Base-by-base conservation (phyloP, 2,888 invertebrate genomes). In the Hyles lineata region DNA sequence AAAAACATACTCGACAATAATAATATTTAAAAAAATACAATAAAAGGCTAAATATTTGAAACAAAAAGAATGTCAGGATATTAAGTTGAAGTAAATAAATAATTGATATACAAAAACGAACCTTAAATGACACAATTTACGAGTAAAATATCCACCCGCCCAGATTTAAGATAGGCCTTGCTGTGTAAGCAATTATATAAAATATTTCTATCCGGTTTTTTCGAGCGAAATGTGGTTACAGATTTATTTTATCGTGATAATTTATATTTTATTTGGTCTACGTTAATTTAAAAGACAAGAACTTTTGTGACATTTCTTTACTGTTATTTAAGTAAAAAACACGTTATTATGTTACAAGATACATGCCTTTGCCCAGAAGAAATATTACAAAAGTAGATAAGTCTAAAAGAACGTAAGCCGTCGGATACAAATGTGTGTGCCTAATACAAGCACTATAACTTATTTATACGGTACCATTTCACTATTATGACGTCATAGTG, bases 391-490 rank as follows among this genome's bases (percentile, higher is more conserved):
- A 35, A n/a, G 59, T 60, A 59, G 32, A 60, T 23, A 60, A 15
- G 15, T 25, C 59, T 60, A 23, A 43, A 70, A 29, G 17, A 60
- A 59, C 60, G 70, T 60, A 23, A 21, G 58, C 11, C 55, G 58
- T 55, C 32, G 69, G 58, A 72, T 69, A 23, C 69, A 69, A 72
- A 72, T 32, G 35, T 72, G 67, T 67, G 63, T 72, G 72, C 59
- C 23, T 67, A 58, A 58, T 67, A 72, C 5, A 21, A 21, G 21
- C 25, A 72, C 55, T 17, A 23, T 67, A 63, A 69, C 17, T 29
- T 63, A 63, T 72, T 63, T 67, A 58, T 25, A 32, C n/a, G 23
- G 55, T n/a, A 55, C 9, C 32, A 8, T 21, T 35, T 29, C 21
- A n/a, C 32, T 32, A 52, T 72, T 21, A 52, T 19, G 63, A 2